phyloP scores from a whole-genome alignment of 2,797 vertebrate genomes.

The Allobates femoralis region DNA sequence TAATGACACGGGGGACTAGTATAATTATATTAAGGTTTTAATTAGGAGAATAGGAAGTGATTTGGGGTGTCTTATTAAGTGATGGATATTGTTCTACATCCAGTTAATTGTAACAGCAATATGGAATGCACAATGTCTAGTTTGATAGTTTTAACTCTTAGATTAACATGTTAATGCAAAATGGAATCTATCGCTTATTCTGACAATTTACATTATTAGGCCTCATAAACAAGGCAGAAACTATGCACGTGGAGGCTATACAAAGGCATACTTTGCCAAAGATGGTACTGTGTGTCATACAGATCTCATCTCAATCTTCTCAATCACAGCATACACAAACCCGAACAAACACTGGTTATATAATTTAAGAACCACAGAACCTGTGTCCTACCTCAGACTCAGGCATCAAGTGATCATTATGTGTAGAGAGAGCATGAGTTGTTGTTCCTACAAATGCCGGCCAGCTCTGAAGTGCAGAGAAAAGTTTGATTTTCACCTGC shows the following conservation, averaged over 20 bases:
- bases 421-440: too few species aligned
- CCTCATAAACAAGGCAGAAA: neutral
- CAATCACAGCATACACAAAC: too few species aligned
- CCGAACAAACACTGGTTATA: too few species aligned
- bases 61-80: slow-evolving; percentile 18
- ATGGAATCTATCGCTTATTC: neutral
- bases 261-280: neutral
- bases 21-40: slow-evolving; percentile 41
- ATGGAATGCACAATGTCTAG: neutral
- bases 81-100: slow-evolving; percentile 31
- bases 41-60: slow-evolving; percentile 7
- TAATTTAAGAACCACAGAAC: too few species aligned
- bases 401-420: too few species aligned
- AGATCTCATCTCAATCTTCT: too few species aligned
- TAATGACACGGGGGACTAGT: slow-evolving; percentile 27
- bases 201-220: neutral
- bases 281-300: too few species aligned
- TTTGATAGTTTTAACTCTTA: neutral
- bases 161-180: neutral
- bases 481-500: too few species aligned
- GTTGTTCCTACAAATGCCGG: too few species aligned
- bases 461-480: too few species aligned
- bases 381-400: too few species aligned
- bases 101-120: slow-evolving; percentile 10
- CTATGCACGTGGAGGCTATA: neutral